Evolutionary conservation across 2,888 invertebrate genomes (phyloP).

Genomic region (Caenorhabditis wallacei): DNA sequence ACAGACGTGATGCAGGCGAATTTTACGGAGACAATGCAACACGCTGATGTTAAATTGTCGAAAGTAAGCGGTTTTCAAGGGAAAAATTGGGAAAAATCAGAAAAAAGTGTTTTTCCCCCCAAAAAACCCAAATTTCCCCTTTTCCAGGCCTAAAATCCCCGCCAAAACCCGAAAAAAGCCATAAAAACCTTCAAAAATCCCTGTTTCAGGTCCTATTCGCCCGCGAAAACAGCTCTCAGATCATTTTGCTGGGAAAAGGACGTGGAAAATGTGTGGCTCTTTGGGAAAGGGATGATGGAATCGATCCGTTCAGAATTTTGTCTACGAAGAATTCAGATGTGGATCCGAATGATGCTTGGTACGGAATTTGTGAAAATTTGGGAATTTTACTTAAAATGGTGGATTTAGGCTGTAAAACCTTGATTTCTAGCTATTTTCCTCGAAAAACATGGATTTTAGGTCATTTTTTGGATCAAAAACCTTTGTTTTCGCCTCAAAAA

Average conservation of each 20-base stretch:
- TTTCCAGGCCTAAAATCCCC: no score
- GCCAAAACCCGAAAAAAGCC: not conserved
- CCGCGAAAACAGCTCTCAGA: constrained; percentile 24
- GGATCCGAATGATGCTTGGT: constrained; percentile 63
- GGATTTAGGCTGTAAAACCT: not conserved
- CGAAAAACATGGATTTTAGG: no score
- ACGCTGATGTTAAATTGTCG: constrained; percentile 57
- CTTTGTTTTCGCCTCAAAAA: no score
- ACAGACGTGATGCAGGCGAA: not conserved
- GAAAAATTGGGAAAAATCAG: not conserved
- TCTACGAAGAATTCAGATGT: constrained; percentile 43
- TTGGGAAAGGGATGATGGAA: constrained; percentile 47
- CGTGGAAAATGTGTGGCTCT: constrained; percentile 50
- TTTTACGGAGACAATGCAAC: constrained; percentile 53
- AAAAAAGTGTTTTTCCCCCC: no score
- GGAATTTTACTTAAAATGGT: not conserved
- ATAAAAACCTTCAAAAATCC: not conserved
- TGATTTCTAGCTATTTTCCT: no score
- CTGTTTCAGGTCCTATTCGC: constrained; percentile 42
- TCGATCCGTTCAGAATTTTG: constrained; percentile 56
- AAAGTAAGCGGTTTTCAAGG: constrained; percentile 26
- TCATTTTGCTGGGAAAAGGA: constrained; percentile 54
- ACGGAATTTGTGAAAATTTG: not conserved
- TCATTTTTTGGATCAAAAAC: no score
- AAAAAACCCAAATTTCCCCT: no score